Conservation (phyloP, 2,888 invertebrate species). For the Drosophila mimica region DNA sequence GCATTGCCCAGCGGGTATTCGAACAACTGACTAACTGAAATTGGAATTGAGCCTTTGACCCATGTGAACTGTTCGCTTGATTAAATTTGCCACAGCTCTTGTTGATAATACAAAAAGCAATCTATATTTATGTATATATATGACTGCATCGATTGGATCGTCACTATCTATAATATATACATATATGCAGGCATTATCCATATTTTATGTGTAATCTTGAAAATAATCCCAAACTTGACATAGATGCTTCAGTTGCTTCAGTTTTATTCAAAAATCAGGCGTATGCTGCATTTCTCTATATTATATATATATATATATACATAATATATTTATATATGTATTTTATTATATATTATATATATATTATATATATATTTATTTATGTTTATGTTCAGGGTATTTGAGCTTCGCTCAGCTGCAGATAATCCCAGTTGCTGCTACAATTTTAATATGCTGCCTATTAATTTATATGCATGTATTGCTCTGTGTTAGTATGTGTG, state of each 20-base stretch:
- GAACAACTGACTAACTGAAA: neutral
- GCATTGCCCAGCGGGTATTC: constrained; percentile 12
- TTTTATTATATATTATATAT: too few species aligned
- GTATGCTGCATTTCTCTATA: too few species aligned
- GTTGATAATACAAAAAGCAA: neutral
- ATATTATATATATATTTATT: too few species aligned
- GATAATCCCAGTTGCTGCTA: constrained; percentile 7
- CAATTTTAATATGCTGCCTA: constrained; percentile 36
- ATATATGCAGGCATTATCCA: neutral
- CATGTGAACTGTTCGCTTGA: neutral
- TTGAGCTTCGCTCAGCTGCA: neutral
- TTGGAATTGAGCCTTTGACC: constrained; percentile 4
- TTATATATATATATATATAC: too few species aligned
- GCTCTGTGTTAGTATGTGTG: neutral
- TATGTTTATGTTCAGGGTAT: constrained; percentile 14
- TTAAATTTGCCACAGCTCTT: neutral
- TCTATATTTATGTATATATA: neutral
- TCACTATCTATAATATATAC: neutral
- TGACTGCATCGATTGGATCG: neutral
- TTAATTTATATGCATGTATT: constrained; percentile 27
- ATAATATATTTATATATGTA: too few species aligned
- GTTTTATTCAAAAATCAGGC: neutral
- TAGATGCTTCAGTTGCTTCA: neutral
- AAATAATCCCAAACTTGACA: neutral
- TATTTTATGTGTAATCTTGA: neutral